Base-by-base conservation (phyloP, 2,797 vertebrate species). In the Eulemur mongoz region DNA sequence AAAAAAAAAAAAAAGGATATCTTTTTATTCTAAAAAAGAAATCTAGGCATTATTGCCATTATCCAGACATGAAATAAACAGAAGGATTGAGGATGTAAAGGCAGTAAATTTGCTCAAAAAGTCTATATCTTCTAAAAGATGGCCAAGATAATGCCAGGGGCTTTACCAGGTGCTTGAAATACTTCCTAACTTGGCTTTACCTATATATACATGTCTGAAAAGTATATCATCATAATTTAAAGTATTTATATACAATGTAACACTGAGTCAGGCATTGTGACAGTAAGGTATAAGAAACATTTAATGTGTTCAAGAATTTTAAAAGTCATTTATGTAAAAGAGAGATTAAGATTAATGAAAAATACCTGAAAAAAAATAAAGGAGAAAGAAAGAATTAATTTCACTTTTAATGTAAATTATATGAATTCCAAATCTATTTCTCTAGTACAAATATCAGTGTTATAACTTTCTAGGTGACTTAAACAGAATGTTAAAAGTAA, bases 401-500 rank as follows among this genome's bases (percentile, higher is more conserved):
- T 81, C 30, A 32, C 38, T 82, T 95, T 67, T 38, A 75, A 48
- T 50, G 32, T 78, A 79, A 95, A 88, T 69, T 40, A 89, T 38
- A 65, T 54, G 35, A 89, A 89, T 63, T 85, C 30, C 52, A 81
- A 59, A 59, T 25, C 38, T 65, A 18, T 61, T 45, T 93, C 35
- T 69, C 72, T 73, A 84, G 20, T 73, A 84, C 10, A 84, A 91
- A 79, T 2, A 78, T 38, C 20, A 85, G 20, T 17, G 20, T 75
- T 57, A 83, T 45, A 79, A 76, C 32, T 96, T 30, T 67, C 17
- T 67, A 81, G 30, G 32, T 84, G 40, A 81, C n/a, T 84, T 61
- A 82, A 92, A 69, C n/a, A 88, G 61, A 91, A 72, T 63, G 35
- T 88, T 63, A 96, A 87, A 93, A 81, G n/a, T 57, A 69, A 69